Conservation (phyloP, 1,140 invertebrate genomes). For the Drosophila micromelanica region DNA sequence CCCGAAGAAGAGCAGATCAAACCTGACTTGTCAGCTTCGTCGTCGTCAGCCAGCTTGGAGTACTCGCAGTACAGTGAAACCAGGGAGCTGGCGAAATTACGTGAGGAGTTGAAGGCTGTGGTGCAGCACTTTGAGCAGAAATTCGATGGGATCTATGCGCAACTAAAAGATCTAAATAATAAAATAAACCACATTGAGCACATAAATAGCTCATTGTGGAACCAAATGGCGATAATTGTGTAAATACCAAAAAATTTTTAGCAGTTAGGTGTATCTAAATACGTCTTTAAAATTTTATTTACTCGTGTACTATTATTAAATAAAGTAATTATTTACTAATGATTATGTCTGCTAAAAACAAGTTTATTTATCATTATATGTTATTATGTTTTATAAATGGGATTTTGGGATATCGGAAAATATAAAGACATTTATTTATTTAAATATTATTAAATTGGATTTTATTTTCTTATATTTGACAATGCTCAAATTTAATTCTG, state of each 20-base stretch:
- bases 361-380: background rate
- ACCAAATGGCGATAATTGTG: slow-evolving; percentile 59
- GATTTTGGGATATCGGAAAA: no score
- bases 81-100: slow-evolving; percentile 48
- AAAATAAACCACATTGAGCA: slow-evolving; percentile 55
- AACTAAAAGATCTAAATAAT: slow-evolving; percentile 45
- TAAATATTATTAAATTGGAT: no score
- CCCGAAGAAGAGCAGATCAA: slow-evolving; percentile 30
- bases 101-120: slow-evolving; percentile 62
- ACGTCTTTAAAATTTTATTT: slow-evolving; percentile 1
- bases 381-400: no score
- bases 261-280: background rate
- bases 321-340: background rate
- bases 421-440: no score
- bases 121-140: slow-evolving; percentile 69
- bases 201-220: slow-evolving; percentile 65
- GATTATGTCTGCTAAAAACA: background rate
- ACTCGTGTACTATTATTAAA: background rate
- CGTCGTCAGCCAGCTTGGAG: slow-evolving; percentile 38
- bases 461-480: no score
- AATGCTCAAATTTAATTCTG: background rate
- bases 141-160: slow-evolving; percentile 40
- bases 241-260: slow-evolving; percentile 16
- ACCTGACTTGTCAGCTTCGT: background rate
- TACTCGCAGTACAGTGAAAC: background rate